A percentile compares a stretch with the other conserved stretches of the same genome.
Evolutionary conservation across 1,140 invertebrate species (phyloP).

Genomic region (Drosophila teissieri): DNA sequence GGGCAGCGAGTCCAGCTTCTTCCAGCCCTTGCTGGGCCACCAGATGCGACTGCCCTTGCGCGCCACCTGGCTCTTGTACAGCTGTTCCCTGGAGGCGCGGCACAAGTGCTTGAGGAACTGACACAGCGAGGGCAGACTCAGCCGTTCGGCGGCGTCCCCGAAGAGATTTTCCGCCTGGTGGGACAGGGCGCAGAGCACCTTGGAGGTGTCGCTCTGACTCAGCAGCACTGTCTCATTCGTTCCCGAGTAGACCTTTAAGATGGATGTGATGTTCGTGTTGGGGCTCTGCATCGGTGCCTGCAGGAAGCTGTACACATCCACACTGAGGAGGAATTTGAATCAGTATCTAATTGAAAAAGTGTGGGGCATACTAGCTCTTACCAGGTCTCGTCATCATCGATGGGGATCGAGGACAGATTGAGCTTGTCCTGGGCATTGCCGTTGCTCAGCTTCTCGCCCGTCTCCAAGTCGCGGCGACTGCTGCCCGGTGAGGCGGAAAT

Average conservation of each 20-base stretch:
- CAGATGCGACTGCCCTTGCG: slow-evolving; percentile 86
- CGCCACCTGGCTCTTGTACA: slow-evolving; percentile 86
- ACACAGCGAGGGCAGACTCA: slow-evolving; percentile 93
- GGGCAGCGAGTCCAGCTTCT: slow-evolving; percentile 84
- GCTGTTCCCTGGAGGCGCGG: slow-evolving; percentile 91
- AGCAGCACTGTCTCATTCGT: slow-evolving; percentile 89
- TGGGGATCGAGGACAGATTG: slow-evolving; percentile 84
- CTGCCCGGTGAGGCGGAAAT: slow-evolving; percentile 83
- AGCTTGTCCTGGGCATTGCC: slow-evolving; percentile 79
- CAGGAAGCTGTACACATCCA: slow-evolving; percentile 93
- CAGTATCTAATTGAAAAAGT: neutral
- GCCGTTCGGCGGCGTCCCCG: slow-evolving; percentile 93
- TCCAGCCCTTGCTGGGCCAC: slow-evolving; percentile 84
- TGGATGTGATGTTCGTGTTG: slow-evolving; percentile 85
- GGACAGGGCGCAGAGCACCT: slow-evolving; percentile 93
- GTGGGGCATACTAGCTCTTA: slow-evolving; percentile 63
- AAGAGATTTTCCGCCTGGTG: slow-evolving; percentile 94
- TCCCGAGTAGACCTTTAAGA: slow-evolving; percentile 84
- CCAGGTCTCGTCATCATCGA: slow-evolving; percentile 91
- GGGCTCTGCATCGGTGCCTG: slow-evolving; percentile 89
- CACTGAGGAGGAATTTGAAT: slow-evolving; percentile 85
- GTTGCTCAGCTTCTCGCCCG: slow-evolving; percentile 79
- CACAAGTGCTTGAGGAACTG: slow-evolving; percentile 93
- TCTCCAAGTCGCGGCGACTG: slow-evolving; percentile 85
- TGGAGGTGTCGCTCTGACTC: slow-evolving; percentile 91